phyloP scores from a whole-genome alignment of 2,888 invertebrate species.

The Hydropsyche betteni region DNA sequence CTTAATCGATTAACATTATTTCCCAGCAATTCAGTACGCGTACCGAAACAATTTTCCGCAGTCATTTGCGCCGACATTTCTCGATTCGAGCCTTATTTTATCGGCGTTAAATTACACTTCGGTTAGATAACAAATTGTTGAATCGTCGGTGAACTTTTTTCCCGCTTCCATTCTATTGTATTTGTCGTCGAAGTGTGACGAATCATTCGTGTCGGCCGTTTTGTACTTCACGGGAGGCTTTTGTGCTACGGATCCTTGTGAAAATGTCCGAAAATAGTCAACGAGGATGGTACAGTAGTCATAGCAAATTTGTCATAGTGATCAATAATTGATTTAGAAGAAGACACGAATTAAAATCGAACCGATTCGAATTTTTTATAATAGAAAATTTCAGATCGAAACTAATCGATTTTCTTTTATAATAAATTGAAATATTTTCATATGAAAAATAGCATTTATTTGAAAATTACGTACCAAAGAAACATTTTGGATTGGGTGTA shows the following conservation, averaged over 20 bases:
- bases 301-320: not conserved
- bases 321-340: not conserved
- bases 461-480: not conserved
- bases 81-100: not conserved
- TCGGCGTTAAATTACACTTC: not conserved
- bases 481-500: not conserved
- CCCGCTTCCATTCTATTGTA: not conserved
- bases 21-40: not conserved
- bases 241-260: slow-evolving; percentile 7
- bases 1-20: no score
- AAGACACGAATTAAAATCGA: not conserved
- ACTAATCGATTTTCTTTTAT: no score
- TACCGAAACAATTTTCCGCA: slow-evolving; percentile 15
- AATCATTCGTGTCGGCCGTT: slow-evolving; percentile 40
- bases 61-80: not conserved
- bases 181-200: slow-evolving; percentile 46
- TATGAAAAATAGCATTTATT: not conserved
- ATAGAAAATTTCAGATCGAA: not conserved
- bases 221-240: slow-evolving; percentile 31
- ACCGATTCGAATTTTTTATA: not conserved
- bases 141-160: not conserved
- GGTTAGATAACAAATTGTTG: not conserved
- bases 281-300: not conserved
- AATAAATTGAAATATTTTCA: not conserved
- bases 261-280: slow-evolving; percentile 4